These are phyloP conservation scores for Octodon degus DNA, from an alignment of 2,113 vertebrate species.

Conservation along the genomic window DNA sequence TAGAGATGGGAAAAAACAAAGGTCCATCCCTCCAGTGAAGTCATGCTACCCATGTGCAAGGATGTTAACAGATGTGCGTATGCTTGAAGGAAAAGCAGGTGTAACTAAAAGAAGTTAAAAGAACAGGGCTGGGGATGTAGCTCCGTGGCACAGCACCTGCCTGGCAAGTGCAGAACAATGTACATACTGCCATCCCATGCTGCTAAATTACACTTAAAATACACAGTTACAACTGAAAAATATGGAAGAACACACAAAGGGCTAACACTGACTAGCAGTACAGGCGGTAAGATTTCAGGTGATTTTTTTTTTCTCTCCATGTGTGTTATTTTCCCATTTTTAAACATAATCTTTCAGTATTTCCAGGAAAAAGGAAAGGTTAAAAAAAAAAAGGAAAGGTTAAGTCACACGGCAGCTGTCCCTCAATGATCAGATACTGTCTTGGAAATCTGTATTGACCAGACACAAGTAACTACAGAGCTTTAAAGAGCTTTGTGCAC, in stretches of 20 bases:
- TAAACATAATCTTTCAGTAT: background rate
- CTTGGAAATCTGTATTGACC: background rate
- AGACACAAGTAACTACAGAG: background rate
- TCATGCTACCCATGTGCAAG: background rate
- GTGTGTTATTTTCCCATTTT: background rate
- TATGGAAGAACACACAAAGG: background rate
- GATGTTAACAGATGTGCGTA: background rate
- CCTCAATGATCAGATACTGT: background rate
- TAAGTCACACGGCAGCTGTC: background rate
- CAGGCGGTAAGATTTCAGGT: background rate
- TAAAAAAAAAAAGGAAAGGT: no score
- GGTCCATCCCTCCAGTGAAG: background rate
- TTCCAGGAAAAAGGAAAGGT: background rate
- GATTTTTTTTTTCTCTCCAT: background rate
- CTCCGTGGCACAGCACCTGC: no score
- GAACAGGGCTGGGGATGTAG: no score
- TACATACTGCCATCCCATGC: fast-evolving
- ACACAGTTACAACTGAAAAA: background rate
- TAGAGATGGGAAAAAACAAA: background rate
- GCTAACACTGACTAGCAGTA: background rate
- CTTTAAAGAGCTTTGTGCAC: background rate
- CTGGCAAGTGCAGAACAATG: no score
- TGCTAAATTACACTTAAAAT: background rate
- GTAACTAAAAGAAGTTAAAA: background rate
- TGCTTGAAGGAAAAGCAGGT: background rate